Base-by-base conservation (phyloP, 2,113 vertebrate genomes). In the Podilymbus podiceps region DNA sequence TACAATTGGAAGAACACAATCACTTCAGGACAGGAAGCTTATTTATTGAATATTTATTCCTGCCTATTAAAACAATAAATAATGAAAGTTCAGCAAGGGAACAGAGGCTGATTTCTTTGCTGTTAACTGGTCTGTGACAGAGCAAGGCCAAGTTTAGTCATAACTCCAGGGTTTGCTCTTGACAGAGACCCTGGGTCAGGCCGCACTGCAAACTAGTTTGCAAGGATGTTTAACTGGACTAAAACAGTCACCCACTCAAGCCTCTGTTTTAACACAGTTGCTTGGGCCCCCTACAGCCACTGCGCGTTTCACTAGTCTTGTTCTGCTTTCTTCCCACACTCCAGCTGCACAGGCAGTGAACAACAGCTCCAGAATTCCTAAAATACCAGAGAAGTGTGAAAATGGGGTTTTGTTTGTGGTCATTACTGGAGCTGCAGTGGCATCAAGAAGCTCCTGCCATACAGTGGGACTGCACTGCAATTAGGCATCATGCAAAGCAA, bases 31-130 rank as follows among this genome's bases (percentile, higher is more conserved):
- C 59, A 86, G 55, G 53, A 92, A 62, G 67, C 8, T 69, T 84
- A 49, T 84, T 80, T 86, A 50, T 53, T 80, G 27, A 80, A 11
- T 56, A 69, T 77, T 73, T 68, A 87, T 52, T 88, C 27, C 56
- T 47, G 23, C 28, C n/a, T 86, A 40, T 58, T 94, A 89, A 86
- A 95, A 86, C 47, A 79, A 90, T 42, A 86, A 85, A 93, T 56
- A 85, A 33, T 9, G 2, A 4, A 68, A 87, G 63, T 75, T 85
- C 83, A 73, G 23, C 63, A 90, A 89, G 50, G 8, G n/a, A 72
- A 49, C 4, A 30, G 58, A 76, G 33, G 46, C 9, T 73, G 53
- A 40, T 35, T 82, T 86, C 67, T n/a, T 52, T 75, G 38, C n/a
- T 62, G 14, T 47, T 22, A 60, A 44, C n/a, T 73, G 81, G 30